A percentile compares a stretch with the other conserved stretches of the same genome.
Evolutionary conservation across 2,888 invertebrate genomes (phyloP).

Genomic region (Thera obeliscata): DNA sequence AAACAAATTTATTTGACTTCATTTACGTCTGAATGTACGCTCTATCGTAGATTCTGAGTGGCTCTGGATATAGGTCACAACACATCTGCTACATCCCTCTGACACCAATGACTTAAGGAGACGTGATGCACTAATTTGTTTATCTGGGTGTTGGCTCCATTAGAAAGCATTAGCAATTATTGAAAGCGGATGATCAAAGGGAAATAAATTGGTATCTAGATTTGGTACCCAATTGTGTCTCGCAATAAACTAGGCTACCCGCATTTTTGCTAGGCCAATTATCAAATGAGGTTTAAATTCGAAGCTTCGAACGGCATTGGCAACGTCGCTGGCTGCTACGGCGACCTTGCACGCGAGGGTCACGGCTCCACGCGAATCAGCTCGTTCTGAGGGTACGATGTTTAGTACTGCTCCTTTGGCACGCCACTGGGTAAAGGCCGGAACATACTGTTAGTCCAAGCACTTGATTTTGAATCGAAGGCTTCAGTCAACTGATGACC

Average conservation of each 20-base stretch:
- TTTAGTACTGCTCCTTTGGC: slow-evolving; percentile 57
- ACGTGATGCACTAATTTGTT: slow-evolving; percentile 21
- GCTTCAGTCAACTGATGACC: not conserved
- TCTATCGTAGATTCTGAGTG: not conserved
- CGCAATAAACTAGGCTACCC: not conserved
- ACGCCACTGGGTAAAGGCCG: slow-evolving; percentile 46
- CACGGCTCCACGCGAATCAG: slow-evolving; percentile 64
- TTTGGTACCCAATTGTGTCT: not conserved
- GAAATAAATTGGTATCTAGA: too few species aligned
- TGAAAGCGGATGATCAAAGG: not conserved
- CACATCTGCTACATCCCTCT: slow-evolving; percentile 12
- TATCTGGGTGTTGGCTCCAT: slow-evolving; percentile 8
- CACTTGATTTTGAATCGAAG: not conserved
- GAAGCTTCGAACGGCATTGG: slow-evolving; percentile 43
- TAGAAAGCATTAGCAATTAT: slow-evolving; percentile 25
- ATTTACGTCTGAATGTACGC: not conserved
- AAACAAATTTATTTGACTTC: not conserved
- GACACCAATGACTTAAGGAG: slow-evolving; percentile 22
- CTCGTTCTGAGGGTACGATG: slow-evolving; percentile 58
- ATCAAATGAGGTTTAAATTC: slow-evolving; percentile 29
- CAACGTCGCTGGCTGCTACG: slow-evolving; percentile 68
- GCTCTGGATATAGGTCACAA: slow-evolving; percentile 29
- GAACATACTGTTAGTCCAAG: not conserved
- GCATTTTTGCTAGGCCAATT: slow-evolving; percentile 17
- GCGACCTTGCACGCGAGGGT: slow-evolving; percentile 65